These are phyloP conservation scores for Beris morrisii DNA, from an alignment of 2,888 invertebrate genomes.

Conservation along the genomic window DNA sequence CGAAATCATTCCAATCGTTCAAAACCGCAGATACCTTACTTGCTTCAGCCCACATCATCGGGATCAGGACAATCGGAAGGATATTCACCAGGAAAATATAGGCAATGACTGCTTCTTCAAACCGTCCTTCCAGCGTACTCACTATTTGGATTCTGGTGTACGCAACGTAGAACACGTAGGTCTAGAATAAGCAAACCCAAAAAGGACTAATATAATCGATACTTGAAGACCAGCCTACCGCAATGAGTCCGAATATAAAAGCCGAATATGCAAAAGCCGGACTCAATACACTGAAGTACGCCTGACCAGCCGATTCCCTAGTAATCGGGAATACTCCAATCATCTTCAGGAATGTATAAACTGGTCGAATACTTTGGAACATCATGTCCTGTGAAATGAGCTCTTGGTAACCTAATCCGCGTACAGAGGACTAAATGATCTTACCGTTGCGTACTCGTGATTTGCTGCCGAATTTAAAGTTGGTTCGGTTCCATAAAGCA, in stretches of 20 bases:
- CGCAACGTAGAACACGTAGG: conserved; percentile 64
- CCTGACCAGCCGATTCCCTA: conserved; percentile 58
- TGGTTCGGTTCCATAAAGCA: no score
- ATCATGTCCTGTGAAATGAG: conserved; percentile 52
- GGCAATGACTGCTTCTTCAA: conserved; percentile 75
- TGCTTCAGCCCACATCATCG: conserved; percentile 69
- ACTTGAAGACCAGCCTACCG: conserved; percentile 46
- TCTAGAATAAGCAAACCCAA: conserved; percentile 40
- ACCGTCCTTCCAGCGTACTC: conserved; percentile 65
- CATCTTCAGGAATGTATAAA: conserved; percentile 57
- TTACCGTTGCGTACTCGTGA: no score
- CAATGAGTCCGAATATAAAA: conserved; percentile 57
- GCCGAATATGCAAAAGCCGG: conserved; percentile 64
- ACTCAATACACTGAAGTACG: conserved; percentile 59
- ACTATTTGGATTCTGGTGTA: conserved; percentile 65
- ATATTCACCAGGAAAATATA: conserved; percentile 74
- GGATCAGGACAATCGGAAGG: conserved; percentile 65
- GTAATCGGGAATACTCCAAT: conserved; percentile 68
- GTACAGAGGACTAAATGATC: no score
- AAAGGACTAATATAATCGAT: background rate
- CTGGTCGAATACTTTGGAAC: conserved; percentile 57
- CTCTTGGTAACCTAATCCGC: no score
- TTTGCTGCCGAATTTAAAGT: no score
- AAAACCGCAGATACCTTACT: conserved; percentile 64
- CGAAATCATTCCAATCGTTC: conserved; percentile 70